Evolutionary conservation across 1,140 invertebrate species (phyloP).

Genomic region (Drosophila eugracilis): DNA sequence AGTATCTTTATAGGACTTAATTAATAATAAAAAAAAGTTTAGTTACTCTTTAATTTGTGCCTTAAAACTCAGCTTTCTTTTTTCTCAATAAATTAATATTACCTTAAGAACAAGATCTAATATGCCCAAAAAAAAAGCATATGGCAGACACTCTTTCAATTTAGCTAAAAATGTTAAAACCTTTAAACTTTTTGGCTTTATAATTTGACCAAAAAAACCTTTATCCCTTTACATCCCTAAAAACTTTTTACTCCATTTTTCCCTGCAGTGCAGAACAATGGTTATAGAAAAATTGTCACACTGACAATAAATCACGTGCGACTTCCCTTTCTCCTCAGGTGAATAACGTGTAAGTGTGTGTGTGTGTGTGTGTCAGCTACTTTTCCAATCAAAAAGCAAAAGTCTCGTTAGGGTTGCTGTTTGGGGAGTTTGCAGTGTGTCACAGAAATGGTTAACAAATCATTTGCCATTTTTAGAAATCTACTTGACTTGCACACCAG

Average conservation of each 20-base stretch:
- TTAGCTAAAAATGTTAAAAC: too few species aligned
- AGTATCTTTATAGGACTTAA: too few species aligned
- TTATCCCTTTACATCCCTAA: background rate
- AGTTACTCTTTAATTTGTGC: too few species aligned
- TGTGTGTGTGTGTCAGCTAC: conserved; percentile 39
- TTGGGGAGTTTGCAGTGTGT: conserved; percentile 36
- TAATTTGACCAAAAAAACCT: background rate
- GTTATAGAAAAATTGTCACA: conserved; percentile 53
- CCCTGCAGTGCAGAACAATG: conserved; percentile 23
- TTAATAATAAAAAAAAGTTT: too few species aligned
- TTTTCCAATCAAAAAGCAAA: conserved; percentile 57
- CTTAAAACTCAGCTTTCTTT: too few species aligned
- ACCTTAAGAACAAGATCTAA: too few species aligned
- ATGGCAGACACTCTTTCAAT: too few species aligned
- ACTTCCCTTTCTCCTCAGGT: conserved; percentile 32
- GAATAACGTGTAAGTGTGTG: conserved; percentile 34
- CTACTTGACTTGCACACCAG: conserved; percentile 67
- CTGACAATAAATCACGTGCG: conserved; percentile 77
- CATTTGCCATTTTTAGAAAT: conserved; percentile 79
- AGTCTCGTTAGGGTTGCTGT: conserved; percentile 44
- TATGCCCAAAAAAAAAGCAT: too few species aligned
- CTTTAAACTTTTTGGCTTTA: background rate
- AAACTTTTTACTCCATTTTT: background rate
- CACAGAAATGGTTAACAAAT: conserved; percentile 64
- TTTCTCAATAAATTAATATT: too few species aligned